phyloP scores from a whole-genome alignment of 92 coral and sea anemone species.

The Epizoanthus illoricatus region DNA sequence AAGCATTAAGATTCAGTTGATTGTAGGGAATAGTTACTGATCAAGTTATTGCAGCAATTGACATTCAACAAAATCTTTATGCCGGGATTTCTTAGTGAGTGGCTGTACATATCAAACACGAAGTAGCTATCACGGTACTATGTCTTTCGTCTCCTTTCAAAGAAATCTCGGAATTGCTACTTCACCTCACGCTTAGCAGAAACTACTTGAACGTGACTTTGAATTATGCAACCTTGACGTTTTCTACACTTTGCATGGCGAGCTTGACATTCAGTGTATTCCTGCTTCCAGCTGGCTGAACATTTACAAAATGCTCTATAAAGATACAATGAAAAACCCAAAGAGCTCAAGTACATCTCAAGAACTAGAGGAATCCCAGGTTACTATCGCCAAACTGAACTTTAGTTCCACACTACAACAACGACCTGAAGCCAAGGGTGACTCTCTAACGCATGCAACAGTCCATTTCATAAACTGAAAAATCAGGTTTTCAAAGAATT shows the following conservation, averaged over 20 bases:
- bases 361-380: no score
- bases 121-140: background rate
- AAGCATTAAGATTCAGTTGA: no score
- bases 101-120: background rate
- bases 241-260: background rate
- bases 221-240: background rate
- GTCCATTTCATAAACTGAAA: background rate
- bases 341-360: no score
- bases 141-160: background rate
- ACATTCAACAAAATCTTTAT: no score
- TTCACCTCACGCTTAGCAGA: background rate
- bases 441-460: background rate
- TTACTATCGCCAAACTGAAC: background rate
- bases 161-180: background rate
- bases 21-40: no score
- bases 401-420: background rate
- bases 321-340: no score
- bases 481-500: background rate
- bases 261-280: background rate
- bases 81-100: no score
- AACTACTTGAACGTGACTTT: background rate
- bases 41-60: no score
- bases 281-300: background rate
- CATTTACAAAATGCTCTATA: background rate
- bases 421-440: background rate